Evolutionary conservation across 2,888 invertebrate species (phyloP), one percentile per base, ranked within the genome.

Genomic region (Ochropleura plecta): DNA sequence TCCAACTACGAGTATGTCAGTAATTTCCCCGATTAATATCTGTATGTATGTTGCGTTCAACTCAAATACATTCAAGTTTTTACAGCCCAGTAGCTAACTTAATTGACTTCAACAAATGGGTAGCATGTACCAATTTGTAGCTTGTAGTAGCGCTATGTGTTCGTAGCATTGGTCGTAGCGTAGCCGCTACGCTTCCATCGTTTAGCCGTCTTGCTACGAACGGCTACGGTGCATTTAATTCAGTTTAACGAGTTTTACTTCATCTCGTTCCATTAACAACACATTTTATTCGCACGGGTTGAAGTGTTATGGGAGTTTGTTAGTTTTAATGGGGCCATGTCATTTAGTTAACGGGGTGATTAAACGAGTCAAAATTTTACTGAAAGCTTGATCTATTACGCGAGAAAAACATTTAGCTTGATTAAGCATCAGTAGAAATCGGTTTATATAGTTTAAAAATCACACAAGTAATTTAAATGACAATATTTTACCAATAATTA

Each of bases 1-100:
- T 75, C 76, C 85, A 70, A 73, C 76, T 80, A 81, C 77, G 82
- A 87, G 85, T 81, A 88, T 82, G 81, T 81, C 75, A 79, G 84
- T 92, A 91, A 91, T 91, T 90, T 86, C 74, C 83, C 79, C 89
- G 88, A 92, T 92, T 93, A 91, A 91, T 92, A 91, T 91, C 85
- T 85, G 83, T 78, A 30, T 88, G 30, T 30, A 78, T 82, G 82
- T 86, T 88, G 85, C 85, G 86, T 87, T 76, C 70, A 76, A 85
- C 78, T 87, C 88, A 70, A 76, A 85, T 74, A 80, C 79, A 76
- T 82, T 79, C 80, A 78, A 83, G 83, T 88, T 84, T 88, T 88
- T 87, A 87, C 75, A 78, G 85, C 75, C 55, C 76, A 75, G 83
- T 84, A 80, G 70, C 74, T 79, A 70, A 85, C 81, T 88, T 88